Percentiles rank a stretch among this genome's conserved stretches.
phyloP scores from a whole-genome alignment of 2,113 vertebrate species.

The Chlorodrepanis virens region DNA sequence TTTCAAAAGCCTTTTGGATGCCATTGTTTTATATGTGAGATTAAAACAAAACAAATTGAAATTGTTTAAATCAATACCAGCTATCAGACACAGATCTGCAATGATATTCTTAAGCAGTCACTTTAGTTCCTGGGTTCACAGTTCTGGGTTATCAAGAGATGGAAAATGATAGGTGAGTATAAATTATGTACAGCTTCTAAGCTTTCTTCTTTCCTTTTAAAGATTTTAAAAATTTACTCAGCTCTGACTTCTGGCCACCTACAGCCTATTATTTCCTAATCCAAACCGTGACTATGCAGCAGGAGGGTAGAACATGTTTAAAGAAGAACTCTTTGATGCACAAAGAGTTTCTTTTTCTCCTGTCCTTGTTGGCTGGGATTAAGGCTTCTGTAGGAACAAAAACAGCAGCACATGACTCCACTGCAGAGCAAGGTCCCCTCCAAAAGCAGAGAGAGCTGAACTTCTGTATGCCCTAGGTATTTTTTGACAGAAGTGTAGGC shows the following conservation, averaged over 20 bases:
- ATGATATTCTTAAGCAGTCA: not conserved
- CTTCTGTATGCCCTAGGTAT: not conserved
- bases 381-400: not conserved
- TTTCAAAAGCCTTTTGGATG: not conserved
- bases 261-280: constrained; percentile 47
- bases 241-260: constrained; percentile 19
- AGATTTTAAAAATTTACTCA: constrained; percentile 33
- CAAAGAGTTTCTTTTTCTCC: not conserved
- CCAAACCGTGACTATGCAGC: not conserved
- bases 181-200: constrained; percentile 44
- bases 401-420: not conserved
- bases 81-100: not conserved
- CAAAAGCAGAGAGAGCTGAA: not conserved
- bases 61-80: constrained; percentile 14
- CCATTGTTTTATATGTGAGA: not conserved
- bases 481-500: not conserved
- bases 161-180: constrained; percentile 11
- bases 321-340: not conserved
- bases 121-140: not conserved
- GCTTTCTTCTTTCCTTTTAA: constrained; percentile 28
- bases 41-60: constrained; percentile 9
- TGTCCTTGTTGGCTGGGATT: not conserved
- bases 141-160: not conserved
- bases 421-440: not conserved
- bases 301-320: constrained; percentile 6